Evolutionary conservation across 2,113 vertebrate genomes (phyloP).

Genomic region (Leptodactylus fuscus): DNA sequence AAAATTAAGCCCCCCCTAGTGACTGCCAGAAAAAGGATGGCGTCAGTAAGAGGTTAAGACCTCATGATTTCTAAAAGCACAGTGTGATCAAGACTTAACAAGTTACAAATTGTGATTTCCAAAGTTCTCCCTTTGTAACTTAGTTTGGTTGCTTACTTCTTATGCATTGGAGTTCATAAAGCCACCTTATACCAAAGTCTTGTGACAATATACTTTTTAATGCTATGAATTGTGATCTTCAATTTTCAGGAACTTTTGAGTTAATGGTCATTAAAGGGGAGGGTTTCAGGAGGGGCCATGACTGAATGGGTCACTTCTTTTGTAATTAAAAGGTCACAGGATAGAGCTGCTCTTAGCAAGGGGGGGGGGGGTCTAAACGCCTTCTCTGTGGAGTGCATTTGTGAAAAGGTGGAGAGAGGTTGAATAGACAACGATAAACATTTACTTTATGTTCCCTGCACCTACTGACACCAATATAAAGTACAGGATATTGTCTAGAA

Average conservation of each 20-base stretch:
- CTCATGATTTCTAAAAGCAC: neutral
- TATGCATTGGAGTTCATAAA: neutral
- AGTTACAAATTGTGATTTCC: no score
- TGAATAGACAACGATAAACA: neutral
- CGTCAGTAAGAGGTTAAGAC: no score
- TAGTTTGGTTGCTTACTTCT: neutral
- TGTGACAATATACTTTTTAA: neutral
- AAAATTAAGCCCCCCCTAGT: no score
- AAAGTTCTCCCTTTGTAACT: neutral
- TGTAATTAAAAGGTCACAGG: conserved; percentile 67
- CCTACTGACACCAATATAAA: neutral
- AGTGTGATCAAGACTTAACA: no score
- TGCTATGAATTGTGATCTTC: neutral
- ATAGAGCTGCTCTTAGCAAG: conserved; percentile 61
- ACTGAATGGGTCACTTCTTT: conserved; percentile 66
- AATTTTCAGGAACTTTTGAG: neutral
- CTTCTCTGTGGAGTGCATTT: conserved; percentile 57
- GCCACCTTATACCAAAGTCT: neutral
- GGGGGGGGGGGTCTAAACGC: conserved; percentile 60
- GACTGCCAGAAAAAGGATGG: no score
- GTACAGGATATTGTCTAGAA: neutral
- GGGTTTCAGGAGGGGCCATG: conserved; percentile 49
- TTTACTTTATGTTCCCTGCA: neutral
- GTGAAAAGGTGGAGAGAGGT: conserved; percentile 47
- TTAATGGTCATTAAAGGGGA: conserved; percentile 26